These are phyloP conservation scores for Sakesphorus luctuosus DNA, from an alignment of 2,113 vertebrate genomes.

Conservation along the genomic window DNA sequence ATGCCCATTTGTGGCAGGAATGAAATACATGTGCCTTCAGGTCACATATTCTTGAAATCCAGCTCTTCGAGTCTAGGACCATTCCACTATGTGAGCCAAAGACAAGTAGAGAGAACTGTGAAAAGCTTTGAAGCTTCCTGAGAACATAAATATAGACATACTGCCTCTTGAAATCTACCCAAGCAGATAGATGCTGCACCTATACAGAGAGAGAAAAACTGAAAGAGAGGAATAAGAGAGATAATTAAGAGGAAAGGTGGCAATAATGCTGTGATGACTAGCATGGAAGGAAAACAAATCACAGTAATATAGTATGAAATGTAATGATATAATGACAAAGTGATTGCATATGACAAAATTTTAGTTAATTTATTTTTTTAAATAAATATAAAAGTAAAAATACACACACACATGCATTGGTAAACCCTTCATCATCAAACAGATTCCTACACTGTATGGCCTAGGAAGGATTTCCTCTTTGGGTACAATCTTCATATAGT, in stretches of 20 bases:
- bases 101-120: not conserved
- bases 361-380: not conserved
- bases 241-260: not conserved
- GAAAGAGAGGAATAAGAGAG: not conserved
- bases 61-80: not conserved
- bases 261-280: not conserved
- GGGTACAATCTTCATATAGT: not conserved
- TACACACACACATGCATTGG: not conserved
- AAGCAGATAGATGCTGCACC: not conserved
- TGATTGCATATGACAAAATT: not conserved
- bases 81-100: not conserved
- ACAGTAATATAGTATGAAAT: not conserved
- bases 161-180: not conserved
- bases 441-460: not conserved
- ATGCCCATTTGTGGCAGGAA: not conserved
- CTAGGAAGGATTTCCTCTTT: not conserved
- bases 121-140: not conserved
- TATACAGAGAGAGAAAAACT: not conserved
- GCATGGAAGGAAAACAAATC: not conserved
- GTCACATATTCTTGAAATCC: not conserved
- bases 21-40: rapidly evolving
- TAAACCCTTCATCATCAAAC: not conserved
- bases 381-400: not conserved
- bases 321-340: not conserved
- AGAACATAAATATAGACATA: not conserved